A percentile compares a stretch with the other conserved stretches of the same genome.
Conservation (phyloP, 2,888 invertebrate species). For the Drosophila paucipuncta region DNA sequence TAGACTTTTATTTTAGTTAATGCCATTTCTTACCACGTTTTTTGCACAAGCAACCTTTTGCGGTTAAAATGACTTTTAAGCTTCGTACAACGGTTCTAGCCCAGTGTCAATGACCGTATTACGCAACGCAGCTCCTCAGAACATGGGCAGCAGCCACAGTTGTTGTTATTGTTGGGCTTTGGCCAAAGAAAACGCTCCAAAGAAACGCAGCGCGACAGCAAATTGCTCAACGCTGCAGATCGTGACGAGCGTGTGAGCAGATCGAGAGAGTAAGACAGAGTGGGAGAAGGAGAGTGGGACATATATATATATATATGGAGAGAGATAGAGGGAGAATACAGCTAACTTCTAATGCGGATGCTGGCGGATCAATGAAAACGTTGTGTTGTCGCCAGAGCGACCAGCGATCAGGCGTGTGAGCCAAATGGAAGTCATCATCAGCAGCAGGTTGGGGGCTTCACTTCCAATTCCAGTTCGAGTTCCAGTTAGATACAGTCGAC, state of each 20-base stretch:
- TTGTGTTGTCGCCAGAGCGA: conserved; percentile 47
- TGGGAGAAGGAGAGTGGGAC: conserved; percentile 3
- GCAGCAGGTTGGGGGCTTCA: conserved; percentile 15
- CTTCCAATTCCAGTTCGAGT: conserved; percentile 21
- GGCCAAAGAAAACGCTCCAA: conserved; percentile 27
- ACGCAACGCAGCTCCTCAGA: conserved; percentile 73
- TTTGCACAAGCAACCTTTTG: conserved; percentile 35
- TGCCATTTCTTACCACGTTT: conserved; percentile 18
- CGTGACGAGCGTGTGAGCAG: conserved; percentile 57
- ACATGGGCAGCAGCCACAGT: conserved; percentile 34
- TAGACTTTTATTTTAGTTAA: conserved; percentile 23
- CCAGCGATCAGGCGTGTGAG: conserved; percentile 24
- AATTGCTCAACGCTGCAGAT: conserved; percentile 73
- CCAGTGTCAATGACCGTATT: conserved; percentile 81
- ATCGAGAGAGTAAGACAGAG: conserved; percentile 11
- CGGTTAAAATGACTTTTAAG: conserved; percentile 48
- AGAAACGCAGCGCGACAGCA: conserved; percentile 62
- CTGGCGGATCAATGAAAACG: conserved; percentile 62
- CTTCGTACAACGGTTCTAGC: conserved; percentile 47
- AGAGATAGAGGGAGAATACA: conserved; percentile 33
- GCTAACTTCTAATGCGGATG: conserved; percentile 47
- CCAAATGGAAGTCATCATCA: conserved; percentile 34
- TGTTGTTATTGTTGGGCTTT: conserved; percentile 20
- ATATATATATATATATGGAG: neutral
- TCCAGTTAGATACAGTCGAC: conserved; percentile 59